Conservation (phyloP, 2,113 vertebrate species). For the Larimichthys crocea region DNA sequence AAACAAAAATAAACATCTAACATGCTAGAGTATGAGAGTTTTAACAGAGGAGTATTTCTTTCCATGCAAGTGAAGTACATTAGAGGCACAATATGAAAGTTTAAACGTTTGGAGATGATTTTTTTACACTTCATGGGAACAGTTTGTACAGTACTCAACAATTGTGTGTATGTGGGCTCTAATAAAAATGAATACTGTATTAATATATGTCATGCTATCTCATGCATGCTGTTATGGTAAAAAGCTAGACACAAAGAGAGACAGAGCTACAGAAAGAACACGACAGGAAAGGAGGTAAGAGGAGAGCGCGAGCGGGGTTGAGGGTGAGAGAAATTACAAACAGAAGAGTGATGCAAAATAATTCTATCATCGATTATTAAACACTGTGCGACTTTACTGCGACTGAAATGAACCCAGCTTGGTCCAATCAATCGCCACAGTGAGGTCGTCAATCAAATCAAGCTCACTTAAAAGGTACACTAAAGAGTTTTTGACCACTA, state of each 20-base stretch:
- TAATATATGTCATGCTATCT: background rate
- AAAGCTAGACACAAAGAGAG: constrained; percentile 11
- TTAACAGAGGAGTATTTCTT: constrained; percentile 14
- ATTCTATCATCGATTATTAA: background rate
- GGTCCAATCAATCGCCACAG: background rate
- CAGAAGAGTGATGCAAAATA: constrained; percentile 18
- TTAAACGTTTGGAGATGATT: constrained; percentile 9
- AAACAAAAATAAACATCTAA: constrained; percentile 47
- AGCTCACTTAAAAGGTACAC: background rate
- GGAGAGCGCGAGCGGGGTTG: background rate
- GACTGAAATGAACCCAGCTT: background rate
- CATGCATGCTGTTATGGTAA: background rate
- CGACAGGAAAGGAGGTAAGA: constrained; percentile 14
- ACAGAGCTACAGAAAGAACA: constrained; percentile 1
- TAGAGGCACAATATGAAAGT: background rate
- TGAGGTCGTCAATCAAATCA: background rate
- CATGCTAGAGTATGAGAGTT: constrained; percentile 5
- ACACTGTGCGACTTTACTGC: background rate
- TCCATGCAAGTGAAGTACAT: background rate
- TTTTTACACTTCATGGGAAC: constrained; percentile 7
- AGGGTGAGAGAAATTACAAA: constrained; percentile 25
- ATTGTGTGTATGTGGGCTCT: background rate
- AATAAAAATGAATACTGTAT: no score
- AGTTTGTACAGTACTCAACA: background rate
- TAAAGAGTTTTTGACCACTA: no score